These are phyloP conservation scores for Bhutanitis thaidina DNA, from an alignment of 2,888 invertebrate species.

Conservation along the genomic window DNA sequence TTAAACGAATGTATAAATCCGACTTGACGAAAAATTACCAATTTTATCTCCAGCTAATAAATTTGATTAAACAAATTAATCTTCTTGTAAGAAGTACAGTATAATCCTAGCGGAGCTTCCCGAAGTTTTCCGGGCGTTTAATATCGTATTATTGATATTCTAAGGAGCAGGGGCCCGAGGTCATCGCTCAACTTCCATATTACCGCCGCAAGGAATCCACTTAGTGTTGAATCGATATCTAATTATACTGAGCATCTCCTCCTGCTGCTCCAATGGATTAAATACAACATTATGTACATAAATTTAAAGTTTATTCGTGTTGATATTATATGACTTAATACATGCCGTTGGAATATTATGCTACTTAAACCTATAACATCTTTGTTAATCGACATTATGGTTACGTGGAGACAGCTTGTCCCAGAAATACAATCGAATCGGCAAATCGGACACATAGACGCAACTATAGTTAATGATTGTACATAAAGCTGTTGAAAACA, in stretches of 20 bases:
- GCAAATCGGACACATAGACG: no score
- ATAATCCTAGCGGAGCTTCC: constrained; percentile 60
- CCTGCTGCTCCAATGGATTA: constrained; percentile 32
- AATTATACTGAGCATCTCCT: constrained; percentile 32
- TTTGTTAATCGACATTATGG: no score
- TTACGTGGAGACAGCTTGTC: no score
- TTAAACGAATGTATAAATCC: no score
- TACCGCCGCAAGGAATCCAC: constrained; percentile 47
- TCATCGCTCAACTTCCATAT: constrained; percentile 43
- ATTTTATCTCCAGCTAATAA: constrained; percentile 12
- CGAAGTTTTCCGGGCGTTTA: constrained; percentile 47
- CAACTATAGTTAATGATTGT: no score
- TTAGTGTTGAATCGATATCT: constrained; percentile 50
- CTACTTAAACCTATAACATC: no score
- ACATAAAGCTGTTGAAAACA: no score
- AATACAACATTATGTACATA: constrained; percentile 24
- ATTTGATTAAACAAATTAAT: constrained; percentile 35
- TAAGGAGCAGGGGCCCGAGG: constrained; percentile 40
- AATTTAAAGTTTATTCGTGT: not conserved
- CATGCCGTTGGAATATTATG: no score
- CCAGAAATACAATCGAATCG: no score
- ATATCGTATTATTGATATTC: constrained; percentile 63
- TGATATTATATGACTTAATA: no score
- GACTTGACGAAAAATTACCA: no score
- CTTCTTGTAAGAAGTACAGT: constrained; percentile 39